Conservation (phyloP, 2,797 vertebrate genomes). For the Tympanoctomys barrerae region DNA sequence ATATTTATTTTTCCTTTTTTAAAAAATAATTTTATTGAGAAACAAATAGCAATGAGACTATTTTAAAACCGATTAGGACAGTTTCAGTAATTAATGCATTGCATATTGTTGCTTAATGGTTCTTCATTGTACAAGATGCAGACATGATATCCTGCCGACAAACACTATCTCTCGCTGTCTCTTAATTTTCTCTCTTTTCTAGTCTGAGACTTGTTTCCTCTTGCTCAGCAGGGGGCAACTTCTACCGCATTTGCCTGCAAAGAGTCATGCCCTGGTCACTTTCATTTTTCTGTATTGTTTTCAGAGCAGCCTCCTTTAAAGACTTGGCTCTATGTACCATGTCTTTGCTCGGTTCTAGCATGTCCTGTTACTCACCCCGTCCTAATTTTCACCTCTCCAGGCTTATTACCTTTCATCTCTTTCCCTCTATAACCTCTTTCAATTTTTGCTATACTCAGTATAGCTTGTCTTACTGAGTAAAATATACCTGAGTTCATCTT, state of each 20-base stretch:
- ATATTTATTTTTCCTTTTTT: no score
- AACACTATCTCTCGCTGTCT: background rate
- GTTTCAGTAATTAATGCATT: no score
- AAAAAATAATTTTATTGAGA: no score
- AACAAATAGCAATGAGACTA: no score
- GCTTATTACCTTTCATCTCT: background rate
- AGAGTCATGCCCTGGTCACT: background rate
- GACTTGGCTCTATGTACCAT: background rate
- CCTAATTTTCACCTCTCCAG: conserved; percentile 6
- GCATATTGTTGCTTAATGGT: no score
- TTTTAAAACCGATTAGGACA: no score
- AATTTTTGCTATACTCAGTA: conserved; percentile 12
- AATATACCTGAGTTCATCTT: background rate
- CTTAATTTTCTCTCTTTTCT: background rate
- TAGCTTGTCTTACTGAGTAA: background rate
- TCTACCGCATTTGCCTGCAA: background rate
- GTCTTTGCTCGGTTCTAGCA: background rate
- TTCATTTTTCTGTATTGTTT: background rate
- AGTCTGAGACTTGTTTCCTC: background rate
- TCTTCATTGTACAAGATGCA: no score
- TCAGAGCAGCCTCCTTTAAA: background rate
- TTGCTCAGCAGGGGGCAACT: background rate
- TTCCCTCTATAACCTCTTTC: background rate
- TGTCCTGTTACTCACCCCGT: background rate
- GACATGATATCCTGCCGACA: no score